Evolutionary conservation across 2,888 invertebrate species (phyloP).

Genomic region (Chaetogeoica ovagalla): DNA sequence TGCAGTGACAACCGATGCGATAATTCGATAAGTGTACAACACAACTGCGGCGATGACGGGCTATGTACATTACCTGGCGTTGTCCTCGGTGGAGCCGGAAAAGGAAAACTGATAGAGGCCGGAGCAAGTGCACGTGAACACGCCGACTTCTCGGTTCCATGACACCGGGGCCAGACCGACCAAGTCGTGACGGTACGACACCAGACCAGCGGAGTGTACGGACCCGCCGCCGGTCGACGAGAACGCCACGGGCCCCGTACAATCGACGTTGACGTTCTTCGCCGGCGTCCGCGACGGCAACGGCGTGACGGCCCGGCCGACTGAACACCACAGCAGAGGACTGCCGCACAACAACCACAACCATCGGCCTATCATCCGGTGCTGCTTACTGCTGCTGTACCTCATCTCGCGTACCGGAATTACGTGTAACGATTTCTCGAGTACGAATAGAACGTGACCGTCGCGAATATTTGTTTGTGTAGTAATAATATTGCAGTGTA

Average conservation of each 20-base stretch:
- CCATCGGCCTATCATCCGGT: too few species aligned
- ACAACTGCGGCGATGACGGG: not conserved
- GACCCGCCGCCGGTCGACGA: conserved; percentile 26
- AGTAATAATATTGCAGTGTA: too few species aligned
- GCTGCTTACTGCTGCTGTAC: too few species aligned
- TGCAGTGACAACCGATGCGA: not conserved
- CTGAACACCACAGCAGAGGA: conserved; percentile 11
- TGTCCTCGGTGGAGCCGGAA: conserved; percentile 29
- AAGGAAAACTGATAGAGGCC: conserved; percentile 48
- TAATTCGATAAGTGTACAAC: not conserved
- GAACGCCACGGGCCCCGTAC: conserved; percentile 27
- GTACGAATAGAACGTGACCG: too few species aligned
- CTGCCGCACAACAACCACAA: not conserved
- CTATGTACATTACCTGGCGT: conserved; percentile 19
- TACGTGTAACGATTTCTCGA: too few species aligned
- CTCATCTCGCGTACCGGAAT: too few species aligned
- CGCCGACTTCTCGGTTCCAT: conserved; percentile 42
- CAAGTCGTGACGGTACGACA: conserved; percentile 1
- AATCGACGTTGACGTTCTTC: conserved; percentile 6
- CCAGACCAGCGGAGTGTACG: conserved; percentile 28
- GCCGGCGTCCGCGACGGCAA: conserved; percentile 2
- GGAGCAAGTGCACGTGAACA: conserved; percentile 27
- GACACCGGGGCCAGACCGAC: conserved; percentile 7
- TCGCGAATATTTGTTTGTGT: too few species aligned
- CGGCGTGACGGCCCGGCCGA: conserved; percentile 11